Evolutionary conservation across 2,888 invertebrate genomes (phyloP).

Genomic region (Anarsia innoxiella): DNA sequence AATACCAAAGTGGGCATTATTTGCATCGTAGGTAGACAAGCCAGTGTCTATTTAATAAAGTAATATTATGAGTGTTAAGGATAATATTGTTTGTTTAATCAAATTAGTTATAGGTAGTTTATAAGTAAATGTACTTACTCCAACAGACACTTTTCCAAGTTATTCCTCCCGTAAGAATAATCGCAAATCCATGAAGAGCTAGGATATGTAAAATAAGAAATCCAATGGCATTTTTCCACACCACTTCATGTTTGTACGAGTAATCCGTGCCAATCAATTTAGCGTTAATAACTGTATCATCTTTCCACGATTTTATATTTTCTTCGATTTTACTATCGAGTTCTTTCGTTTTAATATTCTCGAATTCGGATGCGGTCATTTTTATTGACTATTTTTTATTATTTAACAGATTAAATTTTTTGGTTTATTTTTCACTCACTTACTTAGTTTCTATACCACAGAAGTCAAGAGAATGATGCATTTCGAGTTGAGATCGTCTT

Average conservation of each 20-base stretch:
- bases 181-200: constrained; percentile 53
- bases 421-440: too few relatives aligned
- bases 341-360: constrained; percentile 5
- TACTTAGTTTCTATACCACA: too few relatives aligned
- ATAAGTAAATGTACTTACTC: constrained; percentile 49
- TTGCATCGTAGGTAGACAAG: too few relatives aligned
- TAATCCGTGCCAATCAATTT: constrained; percentile 45
- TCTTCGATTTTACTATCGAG: not conserved
- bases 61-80: too few relatives aligned
- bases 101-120: too few relatives aligned
- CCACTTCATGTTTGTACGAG: constrained; percentile 64
- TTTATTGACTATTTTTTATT: constrained; percentile 3
- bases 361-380: constrained; percentile 13
- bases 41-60: too few relatives aligned
- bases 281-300: constrained; percentile 15
- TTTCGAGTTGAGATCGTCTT: not conserved
- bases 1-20: too few relatives aligned
- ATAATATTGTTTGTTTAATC: too few relatives aligned
- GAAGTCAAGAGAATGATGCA: constrained; percentile 2
- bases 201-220: constrained; percentile 70
- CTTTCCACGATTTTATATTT: too few relatives aligned
- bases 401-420: not conserved
- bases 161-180: constrained; percentile 32
- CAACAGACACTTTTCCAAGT: constrained; percentile 31
- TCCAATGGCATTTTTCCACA: constrained; percentile 78